Percentiles rank a stretch among this genome's conserved stretches.
Conservation (phyloP, 2,797 vertebrate species). For the Calcarius lapponicus region DNA sequence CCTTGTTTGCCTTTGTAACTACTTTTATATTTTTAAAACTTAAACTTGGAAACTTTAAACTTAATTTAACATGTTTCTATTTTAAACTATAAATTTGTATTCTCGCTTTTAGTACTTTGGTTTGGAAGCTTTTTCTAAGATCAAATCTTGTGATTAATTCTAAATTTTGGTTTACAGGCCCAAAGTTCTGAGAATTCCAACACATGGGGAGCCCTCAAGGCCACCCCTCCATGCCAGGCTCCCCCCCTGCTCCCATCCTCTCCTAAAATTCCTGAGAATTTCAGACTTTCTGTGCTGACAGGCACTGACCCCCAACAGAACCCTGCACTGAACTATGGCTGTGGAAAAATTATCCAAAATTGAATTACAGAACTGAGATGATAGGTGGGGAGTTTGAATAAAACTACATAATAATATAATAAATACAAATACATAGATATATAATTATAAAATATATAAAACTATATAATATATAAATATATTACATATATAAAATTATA, state of each 20-base stretch:
- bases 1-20: background rate
- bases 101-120: background rate
- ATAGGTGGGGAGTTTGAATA: background rate
- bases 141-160: background rate
- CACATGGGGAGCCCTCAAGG: background rate
- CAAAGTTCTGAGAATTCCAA: background rate
- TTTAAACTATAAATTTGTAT: background rate
- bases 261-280: background rate
- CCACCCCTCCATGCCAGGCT: background rate
- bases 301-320: background rate
- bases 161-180: background rate
- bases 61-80: background rate
- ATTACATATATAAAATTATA: too few relatives aligned
- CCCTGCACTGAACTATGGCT: background rate
- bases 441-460: too few relatives aligned
- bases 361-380: background rate
- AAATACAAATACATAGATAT: background rate
- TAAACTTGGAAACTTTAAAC: background rate
- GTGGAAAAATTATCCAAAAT: background rate
- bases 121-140: background rate
- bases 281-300: background rate
- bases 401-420: background rate
- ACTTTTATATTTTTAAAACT: background rate
- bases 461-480: too few relatives aligned
- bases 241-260: background rate